Base-by-base conservation (phyloP, 92 coral and sea anemone genomes). In the Phenganax subtilis region DNA sequence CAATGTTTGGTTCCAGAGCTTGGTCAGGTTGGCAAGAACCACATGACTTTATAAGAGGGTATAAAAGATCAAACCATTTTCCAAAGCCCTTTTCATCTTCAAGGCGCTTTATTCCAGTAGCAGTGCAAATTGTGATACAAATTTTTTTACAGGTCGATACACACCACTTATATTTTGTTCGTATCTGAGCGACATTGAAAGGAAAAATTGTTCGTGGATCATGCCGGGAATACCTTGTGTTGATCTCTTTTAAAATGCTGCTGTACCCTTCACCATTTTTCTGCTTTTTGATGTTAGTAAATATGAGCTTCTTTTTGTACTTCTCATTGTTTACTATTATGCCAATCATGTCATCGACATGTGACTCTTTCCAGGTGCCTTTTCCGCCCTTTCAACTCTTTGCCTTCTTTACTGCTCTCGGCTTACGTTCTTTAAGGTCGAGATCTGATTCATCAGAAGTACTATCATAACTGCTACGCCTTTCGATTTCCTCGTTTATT, bases 261-360 rank as follows among this genome's bases (percentile, higher is more conserved):
- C 71, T 68, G 77, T 84, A 87, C 17, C 80, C 78, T 65, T 75
- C 82, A 25, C 85, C 71, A 74, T 84, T 79, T 57, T 84, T 80
- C 87, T 84, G 87, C 68, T 84, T 84, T 80, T 84, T 80, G 51
- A 81, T 68, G 75, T 88, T 84, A 47, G 88, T 84, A 57, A 87
- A 84, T 57, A 88, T 85, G n/a, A 84, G 86, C 54, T 85, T 88
- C 82, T 81, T 88, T 66, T 84, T 81, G 66, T 75, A 81, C 51
- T 83, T 78, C 76, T 87, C 87, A 87, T 85, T 80, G 62, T 70
- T 72, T 79, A 68, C 85, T 58, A 79, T 66, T 54, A 83, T 84
- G 77, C 83, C 82, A 71, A 64, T 52, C 57, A 74, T 69, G 80
- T 88, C 88, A 74, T 88, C 78, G 63, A 81, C 69, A 55, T 84